These are phyloP conservation scores for Papilio polyxenes DNA, from an alignment of 1,140 invertebrate species.

Conservation along the genomic window DNA sequence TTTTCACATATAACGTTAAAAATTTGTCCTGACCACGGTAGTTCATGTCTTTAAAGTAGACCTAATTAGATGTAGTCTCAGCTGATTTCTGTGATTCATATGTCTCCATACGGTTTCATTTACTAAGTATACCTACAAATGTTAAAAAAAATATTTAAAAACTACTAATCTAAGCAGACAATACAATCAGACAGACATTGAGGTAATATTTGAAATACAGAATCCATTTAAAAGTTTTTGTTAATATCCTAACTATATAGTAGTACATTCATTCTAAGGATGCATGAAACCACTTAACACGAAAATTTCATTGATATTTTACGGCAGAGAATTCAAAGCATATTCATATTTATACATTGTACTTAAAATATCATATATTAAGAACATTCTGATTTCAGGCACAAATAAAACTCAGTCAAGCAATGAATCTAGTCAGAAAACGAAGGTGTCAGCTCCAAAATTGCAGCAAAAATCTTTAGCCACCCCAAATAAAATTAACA, in stretches of 20 bases:
- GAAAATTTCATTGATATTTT: too few species aligned
- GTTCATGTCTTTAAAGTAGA: slow-evolving; percentile 30
- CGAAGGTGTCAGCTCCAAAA: slow-evolving; percentile 41
- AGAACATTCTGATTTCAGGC: slow-evolving; percentile 37
- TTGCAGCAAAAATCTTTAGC: slow-evolving; percentile 37
- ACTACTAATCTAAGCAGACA: too few species aligned
- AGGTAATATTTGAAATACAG: background rate
- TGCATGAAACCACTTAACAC: too few species aligned
- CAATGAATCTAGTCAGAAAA: slow-evolving; percentile 51
- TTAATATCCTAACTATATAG: too few species aligned
- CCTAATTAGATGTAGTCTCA: slow-evolving; percentile 1
- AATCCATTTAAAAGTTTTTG: background rate
- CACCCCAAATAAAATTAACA: slow-evolving; percentile 50
- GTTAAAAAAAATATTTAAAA: too few species aligned
- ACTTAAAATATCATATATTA: background rate
- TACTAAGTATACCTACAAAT: too few species aligned
- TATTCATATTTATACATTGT: too few species aligned
- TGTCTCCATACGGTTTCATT: too few species aligned
- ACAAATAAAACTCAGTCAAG: slow-evolving; percentile 47
- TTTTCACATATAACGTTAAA: background rate
- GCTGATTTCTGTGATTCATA: background rate
- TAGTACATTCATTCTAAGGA: too few species aligned
- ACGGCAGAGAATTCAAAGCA: too few species aligned
- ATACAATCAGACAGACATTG: too few species aligned
- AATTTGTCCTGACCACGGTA: background rate